phyloP scores from a whole-genome alignment of 2,113 vertebrate genomes.

The Pseudopodoces humilis region DNA sequence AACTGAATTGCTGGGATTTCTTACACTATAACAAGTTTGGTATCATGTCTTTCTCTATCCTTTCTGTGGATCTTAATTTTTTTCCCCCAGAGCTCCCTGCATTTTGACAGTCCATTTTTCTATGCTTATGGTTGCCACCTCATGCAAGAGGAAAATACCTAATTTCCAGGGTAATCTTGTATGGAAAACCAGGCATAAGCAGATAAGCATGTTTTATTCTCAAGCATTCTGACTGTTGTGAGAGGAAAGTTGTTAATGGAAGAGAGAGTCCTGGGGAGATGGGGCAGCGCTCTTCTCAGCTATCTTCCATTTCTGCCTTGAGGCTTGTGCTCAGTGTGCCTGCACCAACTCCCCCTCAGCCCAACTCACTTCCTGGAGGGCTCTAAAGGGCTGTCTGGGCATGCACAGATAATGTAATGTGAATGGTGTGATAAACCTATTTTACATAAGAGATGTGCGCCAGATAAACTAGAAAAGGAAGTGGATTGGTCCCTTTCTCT shows the following conservation, averaged over 20 bases:
- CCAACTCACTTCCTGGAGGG: fast-evolving
- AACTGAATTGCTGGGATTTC: neutral
- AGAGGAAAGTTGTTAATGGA: neutral
- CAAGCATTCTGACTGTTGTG: neutral
- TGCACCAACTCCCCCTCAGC: neutral
- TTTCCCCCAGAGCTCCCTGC: neutral
- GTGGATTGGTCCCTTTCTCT: fast-evolving
- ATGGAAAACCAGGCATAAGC: neutral
- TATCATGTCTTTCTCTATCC: neutral
- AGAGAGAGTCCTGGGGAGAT: neutral
- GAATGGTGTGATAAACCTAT: neutral
- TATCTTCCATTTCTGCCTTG: neutral
- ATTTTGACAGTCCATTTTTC: neutral
- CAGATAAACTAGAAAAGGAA: neutral
- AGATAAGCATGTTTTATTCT: neutral
- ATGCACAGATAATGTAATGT: neutral
- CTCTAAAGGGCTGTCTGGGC: neutral
- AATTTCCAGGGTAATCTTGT: neutral
- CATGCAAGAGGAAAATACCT: neutral
- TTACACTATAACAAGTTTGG: neutral
- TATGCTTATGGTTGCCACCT: neutral
- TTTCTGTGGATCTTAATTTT: neutral
- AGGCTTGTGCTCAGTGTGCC: neutral
- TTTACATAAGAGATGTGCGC: neutral
- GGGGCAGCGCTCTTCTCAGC: neutral